These are phyloP conservation scores for Ephestia elutella DNA, from an alignment of 1,140 invertebrate species.

Conservation along the genomic window DNA sequence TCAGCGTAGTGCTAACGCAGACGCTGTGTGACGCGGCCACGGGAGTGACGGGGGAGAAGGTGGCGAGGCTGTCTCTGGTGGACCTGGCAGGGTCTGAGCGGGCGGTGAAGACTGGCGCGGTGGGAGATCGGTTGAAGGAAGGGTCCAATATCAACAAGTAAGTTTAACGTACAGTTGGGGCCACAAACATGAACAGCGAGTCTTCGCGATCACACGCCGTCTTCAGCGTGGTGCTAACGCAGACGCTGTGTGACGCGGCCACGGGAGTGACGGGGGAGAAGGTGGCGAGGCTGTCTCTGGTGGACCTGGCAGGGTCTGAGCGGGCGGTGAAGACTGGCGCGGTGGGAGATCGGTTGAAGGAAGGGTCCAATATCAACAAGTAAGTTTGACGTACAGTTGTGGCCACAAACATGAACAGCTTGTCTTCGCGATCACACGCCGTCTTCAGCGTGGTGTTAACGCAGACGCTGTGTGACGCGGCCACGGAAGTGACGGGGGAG, in stretches of 20 bases:
- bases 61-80: conserved; percentile 95
- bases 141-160: conserved; percentile 70
- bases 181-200: too few species aligned
- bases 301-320: conserved; percentile 98
- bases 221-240: conserved; percentile 75
- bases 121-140: conserved; percentile 89
- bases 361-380: conserved; percentile 70
- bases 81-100: conserved; percentile 98
- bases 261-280: too few species aligned
- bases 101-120: conserved; percentile 97
- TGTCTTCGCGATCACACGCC: too few species aligned
- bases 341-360: conserved; percentile 90
- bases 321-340: conserved; percentile 98
- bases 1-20: conserved; percentile 96
- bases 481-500: too few species aligned
- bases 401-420: too few species aligned
- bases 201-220: too few species aligned
- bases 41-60: conserved; percentile 95
- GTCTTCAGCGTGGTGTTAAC: too few species aligned
- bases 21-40: conserved; percentile 88
- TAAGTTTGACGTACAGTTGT: conserved; percentile 23
- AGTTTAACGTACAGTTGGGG: conserved; percentile 16
- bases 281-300: conserved; percentile 94
- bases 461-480: too few species aligned
- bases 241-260: too few species aligned